Base-by-base conservation (phyloP, 2,113 vertebrate genomes). In the Odocoileus hemionus region DNA sequence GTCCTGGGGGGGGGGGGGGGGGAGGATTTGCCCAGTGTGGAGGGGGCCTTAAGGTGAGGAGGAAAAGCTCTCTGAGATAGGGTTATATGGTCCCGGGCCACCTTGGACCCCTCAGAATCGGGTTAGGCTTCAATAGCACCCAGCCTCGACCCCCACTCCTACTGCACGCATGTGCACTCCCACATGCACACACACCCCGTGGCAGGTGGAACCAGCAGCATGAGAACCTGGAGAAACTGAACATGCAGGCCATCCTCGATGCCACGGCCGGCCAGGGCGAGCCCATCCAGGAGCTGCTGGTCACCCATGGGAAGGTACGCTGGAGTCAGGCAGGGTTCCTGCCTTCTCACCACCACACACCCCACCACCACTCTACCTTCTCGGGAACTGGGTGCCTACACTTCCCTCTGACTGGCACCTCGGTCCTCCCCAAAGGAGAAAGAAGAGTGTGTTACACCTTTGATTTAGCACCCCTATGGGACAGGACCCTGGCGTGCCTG, bases 141-240 rank as follows among this genome's bases (percentile, higher is more conserved):
- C n/a, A 94, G 36, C 76, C 26, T 13, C 50, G 5, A 47, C 19
- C 36, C 78, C 15, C 10, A 67, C 43, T 64, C 83, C 50, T 4
- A 5, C 21, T 55, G n/a, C 74, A 61, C 47, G 79, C 28, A 26
- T 15, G 17, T 25, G 54, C 47, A 61, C 70, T 50, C 47, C 36
- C 74, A 60, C n/a, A 84, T 91, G 57, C 61, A 21, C 93, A 16
- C 57, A 39, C 6, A 7, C 1, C 33, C 55, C 94, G 61, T 94
- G 0, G 3, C 98, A 99, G 99, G 96, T 99, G 99, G 99, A 99
- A 99, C 95, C 99, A 74, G 91, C 99, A 99, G 92, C 99, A 99
- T 0, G 99, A 99, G 64, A 98, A 98, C 4, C 98, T 99, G 55
- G 99, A 99, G 98, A 99, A 99, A 98, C 99, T 99, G 26, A 99